Evolutionary conservation across 2,797 vertebrate species (phyloP), one percentile per base, ranked within the genome.

Genomic region (Geotrypetes seraphini): DNA sequence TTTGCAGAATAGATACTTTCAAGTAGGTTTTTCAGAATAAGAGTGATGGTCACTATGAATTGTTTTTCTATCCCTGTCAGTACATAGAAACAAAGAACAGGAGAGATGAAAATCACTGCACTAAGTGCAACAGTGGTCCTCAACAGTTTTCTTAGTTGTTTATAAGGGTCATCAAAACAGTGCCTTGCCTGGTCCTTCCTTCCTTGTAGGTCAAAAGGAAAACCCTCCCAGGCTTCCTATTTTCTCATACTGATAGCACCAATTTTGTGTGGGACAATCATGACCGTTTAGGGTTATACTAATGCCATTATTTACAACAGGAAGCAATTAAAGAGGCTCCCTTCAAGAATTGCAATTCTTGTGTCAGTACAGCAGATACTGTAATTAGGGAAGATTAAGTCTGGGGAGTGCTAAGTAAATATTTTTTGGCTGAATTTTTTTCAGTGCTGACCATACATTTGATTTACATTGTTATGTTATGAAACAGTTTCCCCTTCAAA

Each of bases 221-320:
- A 1, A 3, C 10, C 15, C 34, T n/a, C 18, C 6, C 7, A 3
- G 42, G 4, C 23, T 46, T 13, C 17, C 28, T 13, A 27, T 4
- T 31, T 36, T 36, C 24, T 36, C 32, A n/a, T n/a, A 31, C 27
- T 39, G 39, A 43, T 33, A 24, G 43, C 16, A 46, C 12, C 13
- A 16, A 33, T 10, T 25, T 12, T 12, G 20, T 4, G 2, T 17
- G 18, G 21, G 22, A 39, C 57, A 39, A 39, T 14, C 14, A 19
- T 34, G 58, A 57, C 26, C 47, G 7, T 34, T 21, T 24, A 29
- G 12, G n/a, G n/a, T 24, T 45, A 10, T 4, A 21, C 39, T 25
- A 50, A 25, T 28, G 8, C 3, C n/a, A 23, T 41, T 34, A 7
- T 26, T 47, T 28, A 16, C 8, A 31, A 43, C 26, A 44, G 11